phyloP scores from a whole-genome alignment of 2,888 invertebrate species.

The Agonopterix heracliana region DNA sequence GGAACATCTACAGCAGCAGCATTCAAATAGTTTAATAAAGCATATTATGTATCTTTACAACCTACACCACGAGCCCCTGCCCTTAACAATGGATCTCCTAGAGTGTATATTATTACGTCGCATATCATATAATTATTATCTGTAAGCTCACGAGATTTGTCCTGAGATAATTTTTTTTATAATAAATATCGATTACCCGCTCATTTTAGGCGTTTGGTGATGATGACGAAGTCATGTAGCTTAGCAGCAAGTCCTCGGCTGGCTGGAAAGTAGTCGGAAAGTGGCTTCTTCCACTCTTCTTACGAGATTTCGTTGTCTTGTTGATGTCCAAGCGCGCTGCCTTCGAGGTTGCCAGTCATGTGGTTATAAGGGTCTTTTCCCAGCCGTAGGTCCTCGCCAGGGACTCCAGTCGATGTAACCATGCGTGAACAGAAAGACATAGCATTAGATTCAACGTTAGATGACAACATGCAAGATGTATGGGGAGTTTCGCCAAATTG shows the following conservation, averaged over 20 bases:
- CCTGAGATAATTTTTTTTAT: constrained; percentile 7
- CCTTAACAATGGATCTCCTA: constrained; percentile 9
- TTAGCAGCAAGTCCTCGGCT: constrained; percentile 4
- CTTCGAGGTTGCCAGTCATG: constrained; percentile 8
- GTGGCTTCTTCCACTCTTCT: constrained; percentile 8
- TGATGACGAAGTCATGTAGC: constrained; percentile 4
- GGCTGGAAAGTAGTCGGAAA: constrained; percentile 5
- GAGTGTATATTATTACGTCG: constrained; percentile 10
- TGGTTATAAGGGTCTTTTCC: constrained; percentile 7
- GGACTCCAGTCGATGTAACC: constrained; percentile 9
- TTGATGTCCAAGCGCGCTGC: constrained; percentile 5
- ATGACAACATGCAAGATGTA: no score
- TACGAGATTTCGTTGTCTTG: constrained; percentile 7
- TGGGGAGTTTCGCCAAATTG: no score
- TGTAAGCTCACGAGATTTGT: constrained; percentile 4
- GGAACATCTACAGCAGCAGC: background rate
- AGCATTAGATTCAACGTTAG: constrained; percentile 5
- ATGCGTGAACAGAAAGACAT: constrained; percentile 6
- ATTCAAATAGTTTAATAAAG: constrained; percentile 8
- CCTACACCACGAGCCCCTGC: constrained; percentile 10
- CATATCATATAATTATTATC: constrained; percentile 8
- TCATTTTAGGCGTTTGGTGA: constrained; percentile 1
- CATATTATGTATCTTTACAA: constrained; percentile 7
- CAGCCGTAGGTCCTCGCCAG: constrained; percentile 9
- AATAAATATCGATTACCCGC: constrained; percentile 5